A percentile compares a stretch with the other conserved stretches of the same genome.
Conservation (phyloP, 2,797 vertebrate genomes). For the Syngnathus rostellatus region DNA sequence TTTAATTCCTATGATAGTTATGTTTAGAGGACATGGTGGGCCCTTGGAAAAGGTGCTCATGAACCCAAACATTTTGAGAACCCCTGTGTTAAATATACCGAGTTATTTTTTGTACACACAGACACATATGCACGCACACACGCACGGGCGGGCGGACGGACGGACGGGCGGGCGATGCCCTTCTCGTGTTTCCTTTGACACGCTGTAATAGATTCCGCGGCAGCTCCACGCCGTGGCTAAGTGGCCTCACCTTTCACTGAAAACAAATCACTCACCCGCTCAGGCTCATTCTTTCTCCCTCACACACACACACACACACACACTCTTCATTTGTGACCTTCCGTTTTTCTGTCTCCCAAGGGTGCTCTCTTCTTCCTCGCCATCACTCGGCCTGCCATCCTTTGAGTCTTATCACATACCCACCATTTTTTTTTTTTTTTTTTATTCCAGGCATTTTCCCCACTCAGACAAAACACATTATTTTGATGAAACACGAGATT, state of each 20-base stretch:
- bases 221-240: constrained; percentile 87
- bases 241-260: constrained; percentile 98
- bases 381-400: constrained; percentile 36
- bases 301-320: too few relatives aligned
- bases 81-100: too few relatives aligned
- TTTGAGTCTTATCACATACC: constrained; percentile 26
- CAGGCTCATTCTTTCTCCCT: constrained; percentile 1
- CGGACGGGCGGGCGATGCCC: constrained; percentile 73
- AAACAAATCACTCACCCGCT: constrained; percentile 88
- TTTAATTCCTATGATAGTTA: too few relatives aligned
- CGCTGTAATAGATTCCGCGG: constrained; percentile 96
- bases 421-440: constrained; percentile 9
- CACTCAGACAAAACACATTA: background rate
- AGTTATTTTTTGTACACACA: constrained; percentile 4
- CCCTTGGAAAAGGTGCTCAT: too few relatives aligned
- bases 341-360: constrained; percentile 34
- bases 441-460: background rate
- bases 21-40: too few relatives aligned
- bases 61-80: too few relatives aligned
- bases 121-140: constrained; percentile 21
- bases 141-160: constrained; percentile 15
- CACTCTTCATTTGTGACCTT: constrained; percentile 15
- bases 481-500: background rate
- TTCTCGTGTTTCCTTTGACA: constrained; percentile 93
- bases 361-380: constrained; percentile 53